Percentiles rank a stretch among this genome's conserved stretches.
Conservation (phyloP, 2,888 invertebrate species). For the Tenthredo scrophulariae region DNA sequence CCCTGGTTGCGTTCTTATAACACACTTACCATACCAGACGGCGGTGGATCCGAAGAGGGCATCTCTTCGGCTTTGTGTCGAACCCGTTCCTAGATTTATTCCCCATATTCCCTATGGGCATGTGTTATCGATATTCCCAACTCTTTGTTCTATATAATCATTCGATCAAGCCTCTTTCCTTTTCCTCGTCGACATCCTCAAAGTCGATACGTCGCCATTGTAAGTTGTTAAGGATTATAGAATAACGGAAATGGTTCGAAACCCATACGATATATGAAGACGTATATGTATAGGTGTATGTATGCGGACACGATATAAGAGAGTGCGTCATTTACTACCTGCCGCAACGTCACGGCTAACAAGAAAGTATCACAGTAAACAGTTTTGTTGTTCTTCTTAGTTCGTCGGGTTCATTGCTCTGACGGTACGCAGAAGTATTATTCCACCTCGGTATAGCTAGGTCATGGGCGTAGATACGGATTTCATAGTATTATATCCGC, state of each 20-base stretch:
- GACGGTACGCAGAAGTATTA: constrained; percentile 5
- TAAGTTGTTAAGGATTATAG: neutral
- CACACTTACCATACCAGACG: constrained; percentile 69
- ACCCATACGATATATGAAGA: neutral
- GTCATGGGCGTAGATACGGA: constrained; percentile 41
- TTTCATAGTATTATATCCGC: neutral
- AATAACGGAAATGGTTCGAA: constrained; percentile 8
- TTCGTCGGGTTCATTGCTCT: constrained; percentile 61
- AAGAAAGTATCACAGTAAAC: constrained; percentile 72
- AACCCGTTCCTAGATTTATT: neutral
- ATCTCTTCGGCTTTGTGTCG: constrained; percentile 34
- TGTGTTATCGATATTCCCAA: neutral
- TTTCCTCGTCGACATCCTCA: neutral
- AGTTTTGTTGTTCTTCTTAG: constrained; percentile 69
- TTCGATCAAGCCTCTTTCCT: neutral
- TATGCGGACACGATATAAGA: neutral
- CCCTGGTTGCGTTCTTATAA: constrained; percentile 65
- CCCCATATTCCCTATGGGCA: neutral
- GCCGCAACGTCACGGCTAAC: constrained; percentile 61
- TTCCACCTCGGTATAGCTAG: constrained; percentile 13
- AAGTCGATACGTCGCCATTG: neutral
- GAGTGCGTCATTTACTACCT: constrained; percentile 48
- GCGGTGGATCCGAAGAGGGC: neutral
- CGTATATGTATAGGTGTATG: neutral
- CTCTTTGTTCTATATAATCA: constrained; percentile 6